phyloP scores from a whole-genome alignment of 2,888 invertebrate species.

The Drosophila mimica region DNA sequence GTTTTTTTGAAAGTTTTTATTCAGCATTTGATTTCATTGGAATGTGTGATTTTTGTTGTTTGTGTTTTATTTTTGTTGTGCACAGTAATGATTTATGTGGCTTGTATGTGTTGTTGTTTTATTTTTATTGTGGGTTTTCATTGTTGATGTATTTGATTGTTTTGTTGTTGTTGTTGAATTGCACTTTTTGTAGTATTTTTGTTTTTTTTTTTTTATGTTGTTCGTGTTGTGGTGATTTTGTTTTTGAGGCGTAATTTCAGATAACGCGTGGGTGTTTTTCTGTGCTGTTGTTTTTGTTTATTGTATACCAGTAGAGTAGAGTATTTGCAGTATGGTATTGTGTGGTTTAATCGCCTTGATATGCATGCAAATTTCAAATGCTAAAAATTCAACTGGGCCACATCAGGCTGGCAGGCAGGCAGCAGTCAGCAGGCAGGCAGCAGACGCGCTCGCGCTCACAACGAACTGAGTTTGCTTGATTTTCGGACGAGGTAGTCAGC shows the following conservation, averaged over 20 bases:
- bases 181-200: conserved; percentile 43
- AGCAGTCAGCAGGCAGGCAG: conserved; percentile 65
- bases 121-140: conserved; percentile 24
- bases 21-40: conserved; percentile 21
- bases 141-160: conserved; percentile 33
- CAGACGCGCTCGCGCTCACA: conserved; percentile 79
- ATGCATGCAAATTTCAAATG: conserved; percentile 72
- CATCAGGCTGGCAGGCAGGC: conserved; percentile 57
- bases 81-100: conserved; percentile 31
- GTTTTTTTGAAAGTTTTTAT: conserved; percentile 15
- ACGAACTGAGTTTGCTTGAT: conserved; percentile 77
- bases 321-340: conserved; percentile 58
- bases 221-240: conserved; percentile 45
- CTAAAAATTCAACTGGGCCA: conserved; percentile 67
- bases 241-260: conserved; percentile 28
- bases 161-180: conserved; percentile 39
- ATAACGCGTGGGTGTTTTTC: conserved; percentile 49
- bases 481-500: conserved; percentile 57
- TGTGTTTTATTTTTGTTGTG: conserved; percentile 10
- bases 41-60: conserved; percentile 9
- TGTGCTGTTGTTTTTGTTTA: conserved; percentile 19
- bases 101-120: conserved; percentile 24
- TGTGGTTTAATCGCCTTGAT: conserved; percentile 57
- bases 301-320: conserved; percentile 47
- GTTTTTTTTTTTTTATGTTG: conserved; percentile 23